Percentiles rank a stretch among this genome's conserved stretches.
phyloP scores from a whole-genome alignment of 2,113 vertebrate species.

The Burhinus oedicnemus region DNA sequence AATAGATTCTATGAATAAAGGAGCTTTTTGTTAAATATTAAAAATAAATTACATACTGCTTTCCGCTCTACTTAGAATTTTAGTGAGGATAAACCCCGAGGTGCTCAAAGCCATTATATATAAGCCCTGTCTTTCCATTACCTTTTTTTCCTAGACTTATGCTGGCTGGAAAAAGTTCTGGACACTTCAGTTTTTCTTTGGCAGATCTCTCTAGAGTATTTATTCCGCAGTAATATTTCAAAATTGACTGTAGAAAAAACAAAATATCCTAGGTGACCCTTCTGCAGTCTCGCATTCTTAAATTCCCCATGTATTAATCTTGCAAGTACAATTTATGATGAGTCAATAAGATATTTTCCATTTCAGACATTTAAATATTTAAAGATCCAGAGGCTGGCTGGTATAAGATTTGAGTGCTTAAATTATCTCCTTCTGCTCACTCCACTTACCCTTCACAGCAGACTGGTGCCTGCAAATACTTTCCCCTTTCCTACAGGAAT shows the following conservation, averaged over 20 bases:
- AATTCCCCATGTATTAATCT: not conserved
- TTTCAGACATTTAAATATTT: slow-evolving; percentile 8
- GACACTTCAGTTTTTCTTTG: not conserved
- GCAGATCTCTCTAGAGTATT: not conserved
- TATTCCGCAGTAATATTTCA: not conserved
- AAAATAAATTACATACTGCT: not conserved
- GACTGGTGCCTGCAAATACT: not conserved
- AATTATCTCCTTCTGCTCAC: not conserved
- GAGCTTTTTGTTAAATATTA: not conserved
- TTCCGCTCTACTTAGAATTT: not conserved
- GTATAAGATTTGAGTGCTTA: not conserved
- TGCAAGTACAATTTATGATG: not conserved
- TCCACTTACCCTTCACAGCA: not conserved
- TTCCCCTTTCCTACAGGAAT: not conserved
- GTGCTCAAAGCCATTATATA: not conserved
- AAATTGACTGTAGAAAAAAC: not conserved
- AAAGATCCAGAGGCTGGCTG: not conserved
- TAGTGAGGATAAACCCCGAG: not conserved
- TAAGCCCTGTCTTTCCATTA: not conserved
- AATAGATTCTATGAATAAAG: not conserved
- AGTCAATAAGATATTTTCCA: not conserved
- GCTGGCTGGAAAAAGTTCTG: not conserved
- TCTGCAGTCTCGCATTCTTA: not conserved
- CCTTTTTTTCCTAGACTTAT: not conserved
- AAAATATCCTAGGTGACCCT: not conserved